These are phyloP conservation scores for Ophraella communa DNA, from an alignment of 2,888 invertebrate genomes.

Conservation along the genomic window DNA sequence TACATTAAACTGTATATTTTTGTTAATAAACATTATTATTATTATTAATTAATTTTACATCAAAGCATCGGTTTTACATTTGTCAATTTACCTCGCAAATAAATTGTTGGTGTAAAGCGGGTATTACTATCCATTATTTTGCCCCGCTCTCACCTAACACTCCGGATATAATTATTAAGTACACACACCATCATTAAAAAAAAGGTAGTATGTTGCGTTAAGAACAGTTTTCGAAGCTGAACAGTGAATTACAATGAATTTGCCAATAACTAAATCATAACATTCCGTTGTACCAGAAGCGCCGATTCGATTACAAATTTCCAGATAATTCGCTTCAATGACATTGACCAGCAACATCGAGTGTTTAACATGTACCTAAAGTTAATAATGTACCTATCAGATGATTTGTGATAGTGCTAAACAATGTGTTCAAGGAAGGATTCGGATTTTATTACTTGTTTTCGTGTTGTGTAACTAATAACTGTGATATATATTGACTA, in stretches of 20 bases:
- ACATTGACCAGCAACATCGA: background rate
- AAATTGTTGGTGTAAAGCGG: no score
- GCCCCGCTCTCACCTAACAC: conserved; percentile 23
- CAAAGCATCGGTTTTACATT: no score
- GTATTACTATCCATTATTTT: background rate
- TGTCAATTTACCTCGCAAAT: no score
- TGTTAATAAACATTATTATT: no score
- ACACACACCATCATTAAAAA: conserved; percentile 23
- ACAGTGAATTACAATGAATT: conserved; percentile 29
- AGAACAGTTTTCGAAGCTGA: conserved; percentile 24
- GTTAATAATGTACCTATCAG: background rate
- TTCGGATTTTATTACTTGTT: background rate
- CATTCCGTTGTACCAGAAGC: conserved; percentile 11
- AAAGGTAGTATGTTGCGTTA: conserved; percentile 19
- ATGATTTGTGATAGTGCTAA: conserved; percentile 10
- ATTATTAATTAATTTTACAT: no score
- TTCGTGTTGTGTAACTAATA: background rate
- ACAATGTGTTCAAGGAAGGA: background rate
- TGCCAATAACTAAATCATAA: conserved; percentile 17
- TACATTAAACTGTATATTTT: no score
- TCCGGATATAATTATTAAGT: conserved; percentile 23
- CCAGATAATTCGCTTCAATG: conserved; percentile 3
- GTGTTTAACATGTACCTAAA: background rate
- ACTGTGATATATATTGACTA: background rate
- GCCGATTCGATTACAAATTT: background rate